These are phyloP conservation scores for Apostichopus californicus DNA, from an alignment of 35 echinoderm and acorn worm genomes.

Conservation along the genomic window DNA sequence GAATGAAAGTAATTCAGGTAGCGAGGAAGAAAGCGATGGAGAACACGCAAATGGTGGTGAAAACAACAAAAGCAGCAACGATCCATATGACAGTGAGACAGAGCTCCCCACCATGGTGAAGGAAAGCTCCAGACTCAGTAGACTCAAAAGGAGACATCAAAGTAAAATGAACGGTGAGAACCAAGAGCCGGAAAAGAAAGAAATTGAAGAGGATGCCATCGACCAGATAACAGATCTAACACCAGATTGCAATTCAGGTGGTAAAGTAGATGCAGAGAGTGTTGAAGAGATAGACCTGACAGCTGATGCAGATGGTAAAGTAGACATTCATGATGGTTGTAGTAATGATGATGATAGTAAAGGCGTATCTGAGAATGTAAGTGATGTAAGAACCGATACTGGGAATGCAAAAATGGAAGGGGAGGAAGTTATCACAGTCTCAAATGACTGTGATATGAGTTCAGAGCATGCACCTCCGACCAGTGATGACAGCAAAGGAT, in stretches of 20 bases:
- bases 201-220: constrained; percentile 30
- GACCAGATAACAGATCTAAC: constrained; percentile 47
- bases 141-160: constrained; percentile 21
- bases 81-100: constrained; percentile 46
- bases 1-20: constrained; percentile 14
- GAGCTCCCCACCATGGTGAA: constrained; percentile 48
- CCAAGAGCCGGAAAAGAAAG: background rate
- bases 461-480: constrained; percentile 14
- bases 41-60: background rate
- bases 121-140: background rate
- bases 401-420: background rate
- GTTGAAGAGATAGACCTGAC: background rate
- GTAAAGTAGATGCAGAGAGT: constrained; percentile 13
- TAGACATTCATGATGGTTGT: constrained; percentile 12
- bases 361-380: constrained; percentile 9
- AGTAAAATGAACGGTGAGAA: background rate
- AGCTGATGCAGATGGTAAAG: constrained; percentile 27
- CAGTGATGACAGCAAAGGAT: background rate
- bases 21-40: constrained; percentile 39
- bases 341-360: constrained; percentile 20
- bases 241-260: constrained; percentile 13
- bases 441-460: background rate
- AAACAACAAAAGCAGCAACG: constrained; percentile 2
- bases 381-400: background rate
- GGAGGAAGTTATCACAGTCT: background rate